phyloP scores from a whole-genome alignment of 2,797 vertebrate species.

The Pagetopsis macropterus region DNA sequence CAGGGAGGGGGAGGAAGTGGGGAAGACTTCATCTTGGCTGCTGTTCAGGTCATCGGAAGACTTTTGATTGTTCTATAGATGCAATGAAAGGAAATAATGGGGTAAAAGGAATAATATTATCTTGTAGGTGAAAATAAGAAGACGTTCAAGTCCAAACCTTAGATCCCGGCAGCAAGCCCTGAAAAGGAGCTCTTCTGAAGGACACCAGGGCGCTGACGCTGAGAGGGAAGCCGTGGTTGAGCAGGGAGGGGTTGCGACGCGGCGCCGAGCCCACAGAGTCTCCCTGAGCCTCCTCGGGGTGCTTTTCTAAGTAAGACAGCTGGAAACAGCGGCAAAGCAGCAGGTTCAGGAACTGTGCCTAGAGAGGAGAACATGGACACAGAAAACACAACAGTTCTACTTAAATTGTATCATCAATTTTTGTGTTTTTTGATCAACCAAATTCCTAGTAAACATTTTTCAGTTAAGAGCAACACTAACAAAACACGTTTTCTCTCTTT shows the following conservation, averaged over 20 bases:
- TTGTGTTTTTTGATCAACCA: background rate
- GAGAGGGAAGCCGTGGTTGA: slow-evolving; percentile 90
- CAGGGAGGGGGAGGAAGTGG: slow-evolving; percentile 87
- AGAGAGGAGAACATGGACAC: background rate
- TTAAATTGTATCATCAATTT: background rate
- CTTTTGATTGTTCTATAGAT: slow-evolving; percentile 52
- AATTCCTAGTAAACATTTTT: background rate
- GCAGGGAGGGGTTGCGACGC: slow-evolving; percentile 79
- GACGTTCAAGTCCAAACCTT: slow-evolving; percentile 75
- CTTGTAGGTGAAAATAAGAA: background rate
- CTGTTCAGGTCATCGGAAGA: slow-evolving; percentile 44
- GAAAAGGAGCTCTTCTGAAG: slow-evolving; percentile 88
- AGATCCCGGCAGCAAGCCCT: slow-evolving; percentile 73
- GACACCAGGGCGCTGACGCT: slow-evolving; percentile 94
- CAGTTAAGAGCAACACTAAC: background rate
- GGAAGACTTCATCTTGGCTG: slow-evolving; percentile 81
- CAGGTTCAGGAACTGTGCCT: slow-evolving; percentile 93
- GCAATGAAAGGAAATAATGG: background rate
- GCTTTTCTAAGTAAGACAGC: slow-evolving; percentile 87
- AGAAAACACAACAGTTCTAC: background rate
- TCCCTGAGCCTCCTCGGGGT: slow-evolving; percentile 86
- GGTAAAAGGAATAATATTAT: background rate
- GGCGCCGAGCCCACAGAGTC: slow-evolving; percentile 46
- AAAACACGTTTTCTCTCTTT: background rate
- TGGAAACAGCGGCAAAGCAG: slow-evolving; percentile 96